These are phyloP conservation scores for Hyles euphorbiae DNA, from an alignment of 1,140 invertebrate genomes.

Conservation along the genomic window DNA sequence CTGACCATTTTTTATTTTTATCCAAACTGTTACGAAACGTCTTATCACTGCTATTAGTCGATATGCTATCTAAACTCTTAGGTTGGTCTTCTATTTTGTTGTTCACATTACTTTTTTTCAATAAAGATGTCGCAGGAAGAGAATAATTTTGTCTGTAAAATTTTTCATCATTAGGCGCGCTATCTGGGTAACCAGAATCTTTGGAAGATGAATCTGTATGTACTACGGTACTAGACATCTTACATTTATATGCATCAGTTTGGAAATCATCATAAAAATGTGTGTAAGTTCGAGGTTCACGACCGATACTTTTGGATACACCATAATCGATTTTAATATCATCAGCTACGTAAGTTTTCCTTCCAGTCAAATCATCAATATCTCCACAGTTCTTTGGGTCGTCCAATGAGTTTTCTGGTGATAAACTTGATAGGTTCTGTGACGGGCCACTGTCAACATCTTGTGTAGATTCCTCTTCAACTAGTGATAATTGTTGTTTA, in stretches of 20 bases:
- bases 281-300: slow-evolving; percentile 46
- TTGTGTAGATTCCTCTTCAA: slow-evolving; percentile 72
- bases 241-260: slow-evolving; percentile 33
- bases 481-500: slow-evolving; percentile 66
- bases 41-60: slow-evolving; percentile 36
- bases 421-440: slow-evolving; percentile 34
- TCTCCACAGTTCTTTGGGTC: slow-evolving; percentile 21
- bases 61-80: slow-evolving; percentile 51
- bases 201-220: slow-evolving; percentile 60
- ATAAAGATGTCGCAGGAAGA: slow-evolving; percentile 37
- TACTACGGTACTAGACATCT: slow-evolving; percentile 49
- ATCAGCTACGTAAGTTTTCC: slow-evolving; percentile 25
- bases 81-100: slow-evolving; percentile 39
- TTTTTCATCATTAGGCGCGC: slow-evolving; percentile 52
- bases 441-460: slow-evolving; percentile 60
- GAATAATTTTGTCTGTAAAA: slow-evolving; percentile 40
- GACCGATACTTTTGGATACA: slow-evolving; percentile 23
- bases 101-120: slow-evolving; percentile 36
- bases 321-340: slow-evolving; percentile 20
- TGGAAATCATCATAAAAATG: slow-evolving; percentile 61
- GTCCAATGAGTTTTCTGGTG: slow-evolving; percentile 37
- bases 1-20: slow-evolving; percentile 36
- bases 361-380: slow-evolving; percentile 13
- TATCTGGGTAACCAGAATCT: slow-evolving; percentile 63
- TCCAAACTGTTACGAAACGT: slow-evolving; percentile 34